A percentile compares a stretch with the other conserved stretches of the same genome.
Conservation (phyloP, 1,140 invertebrate genomes). For the Rhynchophorus ferrugineus region DNA sequence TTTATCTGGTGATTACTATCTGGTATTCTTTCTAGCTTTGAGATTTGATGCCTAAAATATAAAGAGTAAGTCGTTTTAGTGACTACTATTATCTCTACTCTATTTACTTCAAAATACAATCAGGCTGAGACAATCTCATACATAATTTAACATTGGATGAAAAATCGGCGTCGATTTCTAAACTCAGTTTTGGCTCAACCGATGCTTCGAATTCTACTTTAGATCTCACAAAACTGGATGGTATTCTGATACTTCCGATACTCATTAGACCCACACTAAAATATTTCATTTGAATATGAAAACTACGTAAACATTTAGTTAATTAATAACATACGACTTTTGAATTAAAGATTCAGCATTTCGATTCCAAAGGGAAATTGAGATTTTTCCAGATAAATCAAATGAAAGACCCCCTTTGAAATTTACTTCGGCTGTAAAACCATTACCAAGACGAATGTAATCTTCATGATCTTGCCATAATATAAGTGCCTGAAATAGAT, state of each 20-base stretch:
- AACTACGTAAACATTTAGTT: background rate
- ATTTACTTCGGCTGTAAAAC: conserved; percentile 62
- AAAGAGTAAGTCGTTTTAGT: conserved; percentile 10
- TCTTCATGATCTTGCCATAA: conserved; percentile 69
- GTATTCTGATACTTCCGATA: conserved; percentile 57
- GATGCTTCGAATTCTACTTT: conserved; percentile 63
- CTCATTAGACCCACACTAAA: conserved; percentile 63
- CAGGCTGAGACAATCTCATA: conserved; percentile 68
- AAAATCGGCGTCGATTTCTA: conserved; percentile 75
- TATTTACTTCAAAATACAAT: conserved; percentile 55
- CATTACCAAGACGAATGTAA: conserved; percentile 62
- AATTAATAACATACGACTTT: conserved; percentile 48
- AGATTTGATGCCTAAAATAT: conserved; percentile 51
- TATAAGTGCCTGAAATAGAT: conserved; percentile 50
- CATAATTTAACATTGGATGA: conserved; percentile 69
- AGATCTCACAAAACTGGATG: conserved; percentile 60
- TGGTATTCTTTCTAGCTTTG: conserved; percentile 61
- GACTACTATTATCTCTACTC: conserved; percentile 3
- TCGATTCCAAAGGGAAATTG: conserved; percentile 79
- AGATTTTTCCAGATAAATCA: conserved; percentile 76
- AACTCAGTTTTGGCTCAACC: conserved; percentile 63
- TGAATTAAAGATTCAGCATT: conserved; percentile 77
- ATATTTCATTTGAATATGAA: conserved; percentile 15
- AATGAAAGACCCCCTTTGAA: conserved; percentile 69
- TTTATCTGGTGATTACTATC: conserved; percentile 57